These are phyloP conservation scores for Lagria hirta DNA, from an alignment of 2,888 invertebrate genomes.

Conservation along the genomic window DNA sequence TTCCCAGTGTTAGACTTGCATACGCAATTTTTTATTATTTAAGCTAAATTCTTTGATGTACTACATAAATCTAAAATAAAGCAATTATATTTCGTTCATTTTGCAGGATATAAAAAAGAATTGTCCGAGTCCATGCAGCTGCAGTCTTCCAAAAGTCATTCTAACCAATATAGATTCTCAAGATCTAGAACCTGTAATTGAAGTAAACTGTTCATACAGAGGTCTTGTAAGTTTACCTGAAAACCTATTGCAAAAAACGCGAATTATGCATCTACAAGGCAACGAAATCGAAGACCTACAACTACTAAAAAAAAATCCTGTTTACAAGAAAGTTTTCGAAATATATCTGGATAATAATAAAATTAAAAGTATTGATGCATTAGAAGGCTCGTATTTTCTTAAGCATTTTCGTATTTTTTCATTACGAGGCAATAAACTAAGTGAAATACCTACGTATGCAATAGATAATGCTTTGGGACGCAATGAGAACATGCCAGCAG, in stretches of 20 bases:
- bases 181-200: constrained; percentile 60
- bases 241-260: constrained; percentile 65
- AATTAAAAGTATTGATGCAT: constrained; percentile 64
- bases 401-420: constrained; percentile 76
- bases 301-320: constrained; percentile 64
- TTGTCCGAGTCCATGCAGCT: constrained; percentile 64
- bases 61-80: constrained; percentile 6
- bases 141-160: constrained; percentile 66
- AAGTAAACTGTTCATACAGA: constrained; percentile 66
- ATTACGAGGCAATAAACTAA: constrained; percentile 70
- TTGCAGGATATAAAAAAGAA: constrained; percentile 50
- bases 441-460: constrained; percentile 79
- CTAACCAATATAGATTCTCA: constrained; percentile 50
- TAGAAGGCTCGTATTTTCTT: constrained; percentile 80
- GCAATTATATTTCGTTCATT: constrained; percentile 7
- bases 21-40: too few species aligned
- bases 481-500: constrained; percentile 73
- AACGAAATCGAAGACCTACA: constrained; percentile 66
- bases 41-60: constrained; percentile 8
- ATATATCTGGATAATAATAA: constrained; percentile 76
- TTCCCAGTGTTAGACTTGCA: constrained; percentile 1
- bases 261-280: constrained; percentile 64
- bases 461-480: constrained; percentile 75
- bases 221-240: constrained; percentile 62
- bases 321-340: constrained; percentile 70